A percentile compares a stretch with the other conserved stretches of the same genome.
Conservation (phyloP, 2,888 invertebrate species). For the Papilio protenor region DNA sequence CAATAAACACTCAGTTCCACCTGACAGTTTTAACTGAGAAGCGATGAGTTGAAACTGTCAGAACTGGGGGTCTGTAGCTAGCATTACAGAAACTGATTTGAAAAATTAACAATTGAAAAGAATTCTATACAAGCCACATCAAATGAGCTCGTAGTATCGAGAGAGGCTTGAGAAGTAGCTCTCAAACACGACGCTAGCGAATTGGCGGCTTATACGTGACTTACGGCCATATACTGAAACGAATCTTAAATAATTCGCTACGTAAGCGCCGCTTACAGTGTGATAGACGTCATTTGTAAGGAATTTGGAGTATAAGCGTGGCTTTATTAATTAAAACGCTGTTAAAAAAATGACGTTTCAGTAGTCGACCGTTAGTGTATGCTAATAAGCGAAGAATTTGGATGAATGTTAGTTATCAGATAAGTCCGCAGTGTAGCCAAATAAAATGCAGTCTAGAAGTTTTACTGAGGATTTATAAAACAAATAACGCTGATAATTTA, state of each 20-base stretch:
- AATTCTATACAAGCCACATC: background rate
- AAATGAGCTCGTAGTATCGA: background rate
- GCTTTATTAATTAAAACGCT: too few species aligned
- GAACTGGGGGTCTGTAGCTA: too few species aligned
- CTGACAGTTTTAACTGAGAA: too few species aligned
- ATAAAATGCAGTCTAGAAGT: background rate
- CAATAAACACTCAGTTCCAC: too few species aligned
- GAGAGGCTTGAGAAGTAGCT: background rate
- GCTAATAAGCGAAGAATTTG: background rate
- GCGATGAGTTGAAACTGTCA: too few species aligned
- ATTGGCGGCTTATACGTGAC: conserved; percentile 1
- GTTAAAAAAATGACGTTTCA: too few species aligned
- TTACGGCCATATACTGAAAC: background rate
- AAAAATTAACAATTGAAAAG: background rate
- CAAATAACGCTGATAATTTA: background rate
- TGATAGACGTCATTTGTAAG: too few species aligned
- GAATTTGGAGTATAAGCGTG: too few species aligned
- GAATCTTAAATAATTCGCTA: too few species aligned
- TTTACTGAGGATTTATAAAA: background rate
- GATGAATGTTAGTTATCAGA: background rate
- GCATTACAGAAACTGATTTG: background rate
- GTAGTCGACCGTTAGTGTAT: background rate
- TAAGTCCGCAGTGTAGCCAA: background rate
- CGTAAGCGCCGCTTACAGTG: too few species aligned
- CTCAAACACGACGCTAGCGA: background rate